A percentile compares a stretch with the other conserved stretches of the same genome.
Conservation (phyloP, 2,113 vertebrate species). For the Rhineura floridana region DNA sequence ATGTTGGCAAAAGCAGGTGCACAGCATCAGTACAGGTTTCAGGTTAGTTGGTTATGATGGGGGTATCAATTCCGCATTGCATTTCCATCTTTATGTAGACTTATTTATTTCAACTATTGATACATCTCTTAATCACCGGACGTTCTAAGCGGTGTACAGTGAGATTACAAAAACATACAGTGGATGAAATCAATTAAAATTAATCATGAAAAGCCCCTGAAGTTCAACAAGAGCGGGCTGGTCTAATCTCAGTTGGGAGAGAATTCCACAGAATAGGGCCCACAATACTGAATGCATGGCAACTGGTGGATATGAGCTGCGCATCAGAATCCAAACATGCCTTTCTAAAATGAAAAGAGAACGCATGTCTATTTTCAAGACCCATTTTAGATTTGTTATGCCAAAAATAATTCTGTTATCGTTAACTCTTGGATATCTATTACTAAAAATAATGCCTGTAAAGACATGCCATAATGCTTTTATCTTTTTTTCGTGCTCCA, state of each 20-base stretch:
- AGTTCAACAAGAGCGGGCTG: too few relatives aligned
- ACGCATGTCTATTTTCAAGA: background rate
- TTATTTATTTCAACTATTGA: too few relatives aligned
- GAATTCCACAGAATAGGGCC: too few relatives aligned
- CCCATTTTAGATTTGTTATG: background rate
- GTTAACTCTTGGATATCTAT: background rate
- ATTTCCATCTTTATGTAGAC: accelerated
- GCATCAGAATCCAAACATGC: background rate
- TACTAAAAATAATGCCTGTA: background rate
- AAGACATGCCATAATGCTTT: conserved; percentile 39
- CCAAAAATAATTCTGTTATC: background rate
- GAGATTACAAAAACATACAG: too few relatives aligned
- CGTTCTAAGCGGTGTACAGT: too few relatives aligned
- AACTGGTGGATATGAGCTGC: too few relatives aligned
- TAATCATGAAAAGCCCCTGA: too few relatives aligned
- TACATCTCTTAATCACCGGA: too few relatives aligned
- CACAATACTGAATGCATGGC: too few relatives aligned
- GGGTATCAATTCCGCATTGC: conserved; percentile 38
- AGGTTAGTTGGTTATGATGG: conserved; percentile 80
- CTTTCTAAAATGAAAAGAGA: background rate
- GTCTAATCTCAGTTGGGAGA: too few relatives aligned
- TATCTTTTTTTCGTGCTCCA: conserved; percentile 58
- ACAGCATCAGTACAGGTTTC: conserved; percentile 90
- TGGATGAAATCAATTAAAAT: too few relatives aligned
- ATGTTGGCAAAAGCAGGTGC: conserved; percentile 93